Evolutionary conservation across 2,888 invertebrate genomes (phyloP).

Genomic region (Parnassius apollo): DNA sequence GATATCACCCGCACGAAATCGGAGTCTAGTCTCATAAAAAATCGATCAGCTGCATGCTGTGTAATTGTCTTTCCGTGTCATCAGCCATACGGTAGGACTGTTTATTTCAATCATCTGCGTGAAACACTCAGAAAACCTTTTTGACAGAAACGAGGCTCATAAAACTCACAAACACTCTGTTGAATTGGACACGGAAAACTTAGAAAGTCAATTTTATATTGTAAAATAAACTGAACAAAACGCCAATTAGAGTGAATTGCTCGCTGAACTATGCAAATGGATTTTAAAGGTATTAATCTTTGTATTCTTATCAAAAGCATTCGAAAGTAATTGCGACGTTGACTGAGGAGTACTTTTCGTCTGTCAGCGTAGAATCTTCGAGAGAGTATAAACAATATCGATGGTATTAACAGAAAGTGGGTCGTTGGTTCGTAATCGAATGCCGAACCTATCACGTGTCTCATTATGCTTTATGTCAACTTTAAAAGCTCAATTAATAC

Average conservation of each 20-base stretch:
- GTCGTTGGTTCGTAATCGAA: constrained; percentile 21
- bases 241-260: constrained; percentile 1
- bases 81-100: too few relatives aligned
- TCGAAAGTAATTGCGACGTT: constrained; percentile 15
- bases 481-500: constrained; percentile 22
- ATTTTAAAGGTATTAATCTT: constrained; percentile 4
- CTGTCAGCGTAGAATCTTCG: constrained; percentile 13
- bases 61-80: too few relatives aligned
- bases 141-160: too few relatives aligned
- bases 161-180: too few relatives aligned
- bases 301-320: neutral
- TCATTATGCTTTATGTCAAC: constrained; percentile 23
- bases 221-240: neutral
- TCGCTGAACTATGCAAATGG: neutral
- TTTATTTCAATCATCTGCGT: too few relatives aligned
- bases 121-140: too few relatives aligned
- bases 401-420: constrained; percentile 22
- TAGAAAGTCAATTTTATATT: too few relatives aligned
- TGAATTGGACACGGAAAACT: too few relatives aligned
- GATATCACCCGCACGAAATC: too few relatives aligned
- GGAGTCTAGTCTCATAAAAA: too few relatives aligned
- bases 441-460: constrained; percentile 16
- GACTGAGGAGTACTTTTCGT: constrained; percentile 14
- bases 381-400: constrained; percentile 20
- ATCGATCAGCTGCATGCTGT: too few relatives aligned